Evolutionary conservation across 1,140 invertebrate species (phyloP).

Genomic region (Ylistrum balloti): DNA sequence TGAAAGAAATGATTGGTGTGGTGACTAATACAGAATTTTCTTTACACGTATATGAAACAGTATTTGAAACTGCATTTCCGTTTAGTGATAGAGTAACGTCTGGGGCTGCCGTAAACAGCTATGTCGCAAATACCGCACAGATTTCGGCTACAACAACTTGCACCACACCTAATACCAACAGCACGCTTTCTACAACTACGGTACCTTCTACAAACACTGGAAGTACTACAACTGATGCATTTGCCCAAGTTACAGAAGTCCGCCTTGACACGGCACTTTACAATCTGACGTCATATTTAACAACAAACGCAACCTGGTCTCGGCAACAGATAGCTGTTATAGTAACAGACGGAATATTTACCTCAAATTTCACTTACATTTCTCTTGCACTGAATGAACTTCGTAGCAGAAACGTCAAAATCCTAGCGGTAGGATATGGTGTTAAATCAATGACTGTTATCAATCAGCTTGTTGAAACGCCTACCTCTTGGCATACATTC

Average conservation of each 20-base stretch:
- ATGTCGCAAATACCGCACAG: background rate
- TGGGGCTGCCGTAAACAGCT: background rate
- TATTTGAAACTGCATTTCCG: background rate
- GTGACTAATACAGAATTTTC: background rate
- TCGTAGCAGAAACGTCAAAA: background rate
- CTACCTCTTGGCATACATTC: background rate
- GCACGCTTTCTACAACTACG: background rate
- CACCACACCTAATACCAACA: too few relatives aligned
- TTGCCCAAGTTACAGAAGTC: background rate
- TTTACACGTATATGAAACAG: background rate
- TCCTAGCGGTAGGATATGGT: background rate
- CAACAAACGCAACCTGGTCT: background rate
- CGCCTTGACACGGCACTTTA: background rate
- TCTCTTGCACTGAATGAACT: background rate
- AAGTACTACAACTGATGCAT: background rate
- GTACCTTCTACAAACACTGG: background rate
- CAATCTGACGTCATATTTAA: background rate
- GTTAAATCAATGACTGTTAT: background rate
- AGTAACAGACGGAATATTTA: background rate
- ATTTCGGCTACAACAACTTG: too few relatives aligned
- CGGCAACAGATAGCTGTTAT: background rate
- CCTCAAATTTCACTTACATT: background rate
- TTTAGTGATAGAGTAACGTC: background rate
- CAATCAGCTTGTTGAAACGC: background rate
- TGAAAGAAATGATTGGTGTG: background rate